Percentiles rank a stretch among this genome's conserved stretches.
Evolutionary conservation across 2,113 vertebrate species (phyloP).

Genomic region (Onychorhynchus coronatus): DNA sequence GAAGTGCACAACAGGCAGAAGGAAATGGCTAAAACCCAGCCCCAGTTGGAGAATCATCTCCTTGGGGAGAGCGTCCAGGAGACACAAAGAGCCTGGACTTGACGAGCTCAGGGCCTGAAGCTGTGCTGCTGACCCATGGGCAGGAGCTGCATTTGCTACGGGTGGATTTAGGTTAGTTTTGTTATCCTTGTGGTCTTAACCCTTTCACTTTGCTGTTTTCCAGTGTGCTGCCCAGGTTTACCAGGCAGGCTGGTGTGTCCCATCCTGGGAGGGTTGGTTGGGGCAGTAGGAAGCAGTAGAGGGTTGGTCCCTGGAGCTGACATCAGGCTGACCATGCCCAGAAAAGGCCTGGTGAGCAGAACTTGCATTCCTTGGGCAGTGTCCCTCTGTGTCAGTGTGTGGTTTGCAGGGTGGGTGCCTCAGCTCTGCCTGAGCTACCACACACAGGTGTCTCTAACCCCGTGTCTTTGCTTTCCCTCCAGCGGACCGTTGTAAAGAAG

Average conservation of each 20-base stretch:
- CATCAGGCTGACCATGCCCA: neutral
- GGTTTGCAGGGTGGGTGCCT: neutral
- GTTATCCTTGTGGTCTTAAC: neutral
- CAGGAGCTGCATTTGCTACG: neutral
- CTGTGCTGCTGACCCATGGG: neutral
- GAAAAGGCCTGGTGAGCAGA: neutral
- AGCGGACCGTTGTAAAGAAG: constrained; percentile 97
- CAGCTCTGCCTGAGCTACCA: neutral
- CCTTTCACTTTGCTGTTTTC: neutral
- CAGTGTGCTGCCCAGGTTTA: neutral
- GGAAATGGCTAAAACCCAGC: neutral
- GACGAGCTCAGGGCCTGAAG: neutral
- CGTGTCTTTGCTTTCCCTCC: neutral
- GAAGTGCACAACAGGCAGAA: neutral
- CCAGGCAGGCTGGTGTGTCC: accelerated
- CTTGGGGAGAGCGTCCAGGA: neutral
- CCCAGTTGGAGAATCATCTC: neutral
- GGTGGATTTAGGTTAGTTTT: neutral
- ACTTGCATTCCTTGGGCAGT: neutral
- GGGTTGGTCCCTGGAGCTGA: neutral
- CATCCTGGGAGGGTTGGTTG: neutral
- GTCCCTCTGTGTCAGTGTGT: neutral
- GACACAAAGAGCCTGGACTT: neutral
- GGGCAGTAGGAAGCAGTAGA: neutral
- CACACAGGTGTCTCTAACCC: neutral